A percentile compares a stretch with the other conserved stretches of the same genome.
These are phyloP conservation scores for Hystrix brachyura DNA, from an alignment of 2,113 vertebrate genomes.

Conservation along the genomic window DNA sequence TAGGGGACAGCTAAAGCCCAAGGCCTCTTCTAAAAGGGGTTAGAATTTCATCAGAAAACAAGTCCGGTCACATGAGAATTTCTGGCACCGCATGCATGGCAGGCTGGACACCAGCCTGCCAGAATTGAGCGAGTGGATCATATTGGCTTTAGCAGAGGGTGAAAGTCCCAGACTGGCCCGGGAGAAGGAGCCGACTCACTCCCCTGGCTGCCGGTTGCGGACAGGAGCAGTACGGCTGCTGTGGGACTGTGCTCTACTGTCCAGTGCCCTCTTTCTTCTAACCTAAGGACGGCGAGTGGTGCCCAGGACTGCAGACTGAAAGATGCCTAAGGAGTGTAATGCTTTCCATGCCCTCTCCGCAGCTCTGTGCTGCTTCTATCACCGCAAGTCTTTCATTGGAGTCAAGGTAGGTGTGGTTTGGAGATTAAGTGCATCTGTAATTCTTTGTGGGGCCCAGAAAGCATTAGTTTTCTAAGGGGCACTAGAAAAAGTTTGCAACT, in stretches of 20 bases:
- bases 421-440: background rate
- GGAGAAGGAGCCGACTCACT: constrained; percentile 68
- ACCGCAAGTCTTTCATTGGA: constrained; percentile 93
- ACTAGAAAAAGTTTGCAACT: constrained; percentile 39
- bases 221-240: background rate
- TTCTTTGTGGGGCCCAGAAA: background rate
- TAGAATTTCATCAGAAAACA: constrained; percentile 91
- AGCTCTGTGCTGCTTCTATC: constrained; percentile 97
- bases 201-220: background rate
- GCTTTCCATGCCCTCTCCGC: constrained; percentile 92
- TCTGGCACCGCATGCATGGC: constrained; percentile 89
- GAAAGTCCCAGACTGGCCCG: constrained; percentile 69
- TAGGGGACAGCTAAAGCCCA: constrained; percentile 79
- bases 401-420: constrained; percentile 92
- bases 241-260: background rate
- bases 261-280: constrained; percentile 36
- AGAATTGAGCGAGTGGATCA: constrained; percentile 81
- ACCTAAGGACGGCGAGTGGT: constrained; percentile 59
- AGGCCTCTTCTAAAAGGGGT: constrained; percentile 84
- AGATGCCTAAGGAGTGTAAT: constrained; percentile 95
- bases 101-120: constrained; percentile 84
- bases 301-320: constrained; percentile 58
- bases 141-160: constrained; percentile 85
- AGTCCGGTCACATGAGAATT: constrained; percentile 90
- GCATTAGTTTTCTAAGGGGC: background rate